Evolutionary conservation across 2,797 vertebrate species (phyloP).

Genomic region (Fistularia commersonii): DNA sequence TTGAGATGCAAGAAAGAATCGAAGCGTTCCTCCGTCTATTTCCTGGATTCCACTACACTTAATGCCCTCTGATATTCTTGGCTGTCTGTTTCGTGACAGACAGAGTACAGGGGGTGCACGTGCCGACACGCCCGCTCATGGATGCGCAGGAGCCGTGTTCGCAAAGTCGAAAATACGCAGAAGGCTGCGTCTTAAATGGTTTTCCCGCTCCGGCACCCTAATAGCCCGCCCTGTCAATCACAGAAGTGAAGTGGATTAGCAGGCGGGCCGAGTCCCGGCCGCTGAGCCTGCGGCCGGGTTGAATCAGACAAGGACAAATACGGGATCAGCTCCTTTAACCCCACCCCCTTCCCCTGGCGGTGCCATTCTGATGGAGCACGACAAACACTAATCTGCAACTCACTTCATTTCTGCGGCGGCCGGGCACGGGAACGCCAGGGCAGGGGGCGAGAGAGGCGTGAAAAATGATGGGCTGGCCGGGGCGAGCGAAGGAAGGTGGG

Average conservation of each 20-base stretch:
- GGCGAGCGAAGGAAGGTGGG: too few species aligned
- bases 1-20: constrained; percentile 54
- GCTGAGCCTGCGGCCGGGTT: not conserved
- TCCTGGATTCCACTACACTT: constrained; percentile 57
- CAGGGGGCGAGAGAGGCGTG: too few species aligned
- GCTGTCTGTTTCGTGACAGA: constrained; percentile 22
- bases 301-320: constrained; percentile 35
- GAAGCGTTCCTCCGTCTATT: constrained; percentile 25
- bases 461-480: too few species aligned
- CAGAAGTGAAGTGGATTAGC: constrained; percentile 18
- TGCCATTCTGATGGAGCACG: constrained; percentile 5
- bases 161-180: constrained; percentile 19
- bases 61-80: constrained; percentile 49
- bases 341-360: constrained; percentile 14
- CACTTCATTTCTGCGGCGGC: constrained; percentile 20
- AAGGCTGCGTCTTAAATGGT: constrained; percentile 36
- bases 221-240: constrained; percentile 19
- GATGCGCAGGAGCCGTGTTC: constrained; percentile 9
- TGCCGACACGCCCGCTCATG: constrained; percentile 10
- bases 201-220: constrained; percentile 61
- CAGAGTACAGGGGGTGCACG: constrained; percentile 20
- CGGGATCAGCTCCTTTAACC: constrained; percentile 28
- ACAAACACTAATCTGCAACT: constrained; percentile 10
- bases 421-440: constrained; percentile 7
- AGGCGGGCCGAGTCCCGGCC: constrained; percentile 24